Evolutionary conservation across 2,113 vertebrate species (phyloP).

Genomic region (Aepyceros melampus): DNA sequence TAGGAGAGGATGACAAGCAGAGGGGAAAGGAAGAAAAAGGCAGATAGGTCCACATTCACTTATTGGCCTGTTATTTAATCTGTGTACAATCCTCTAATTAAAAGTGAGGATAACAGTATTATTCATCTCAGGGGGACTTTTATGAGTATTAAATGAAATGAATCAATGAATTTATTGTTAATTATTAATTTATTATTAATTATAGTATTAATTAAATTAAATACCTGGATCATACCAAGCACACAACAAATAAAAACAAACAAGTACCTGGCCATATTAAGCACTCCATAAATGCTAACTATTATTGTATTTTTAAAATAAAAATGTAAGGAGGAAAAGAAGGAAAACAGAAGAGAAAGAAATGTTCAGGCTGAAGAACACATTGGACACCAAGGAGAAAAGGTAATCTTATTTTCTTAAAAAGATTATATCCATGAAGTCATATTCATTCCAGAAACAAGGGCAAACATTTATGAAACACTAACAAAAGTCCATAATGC

Average conservation of each 20-base stretch:
- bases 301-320: neutral
- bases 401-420: neutral
- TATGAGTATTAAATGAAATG: neutral
- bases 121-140: neutral
- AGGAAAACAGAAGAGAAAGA: neutral
- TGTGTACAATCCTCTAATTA: neutral
- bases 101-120: neutral
- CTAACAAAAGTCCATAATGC: neutral
- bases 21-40: neutral
- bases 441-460: neutral
- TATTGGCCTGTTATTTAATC: neutral
- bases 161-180: neutral
- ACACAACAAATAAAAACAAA: constrained; percentile 3
- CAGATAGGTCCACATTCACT: neutral
- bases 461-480: neutral
- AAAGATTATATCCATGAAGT: neutral
- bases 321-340: neutral
- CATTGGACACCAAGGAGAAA: neutral
- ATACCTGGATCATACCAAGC: neutral
- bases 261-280: neutral
- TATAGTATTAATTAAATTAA: neutral
- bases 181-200: neutral
- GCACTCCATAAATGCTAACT: neutral
- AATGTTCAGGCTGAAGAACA: neutral
- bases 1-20: neutral